phyloP scores from a whole-genome alignment of 2,888 invertebrate genomes.

The Tetragonisca angustula region DNA sequence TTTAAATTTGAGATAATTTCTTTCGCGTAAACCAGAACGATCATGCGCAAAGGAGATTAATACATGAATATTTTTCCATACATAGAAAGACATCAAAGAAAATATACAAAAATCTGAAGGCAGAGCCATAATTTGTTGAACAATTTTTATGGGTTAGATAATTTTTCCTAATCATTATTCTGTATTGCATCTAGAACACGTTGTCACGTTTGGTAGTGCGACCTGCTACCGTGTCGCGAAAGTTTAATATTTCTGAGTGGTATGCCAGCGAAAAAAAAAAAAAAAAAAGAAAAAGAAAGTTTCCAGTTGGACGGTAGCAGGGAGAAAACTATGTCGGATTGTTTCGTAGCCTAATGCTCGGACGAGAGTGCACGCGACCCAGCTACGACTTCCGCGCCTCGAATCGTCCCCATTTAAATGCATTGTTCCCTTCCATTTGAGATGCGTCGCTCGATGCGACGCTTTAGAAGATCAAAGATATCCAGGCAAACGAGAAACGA shows the following conservation, averaged over 20 bases:
- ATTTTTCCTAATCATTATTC: not conserved
- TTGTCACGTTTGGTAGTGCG: not conserved
- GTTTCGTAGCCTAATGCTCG: conserved; percentile 50
- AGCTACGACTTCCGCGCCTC: conserved; percentile 49
- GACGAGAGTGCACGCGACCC: conserved; percentile 46
- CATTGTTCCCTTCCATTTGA: conserved; percentile 63
- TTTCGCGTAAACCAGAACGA: too few species aligned
- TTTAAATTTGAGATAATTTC: too few species aligned
- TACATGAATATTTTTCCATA: too few species aligned
- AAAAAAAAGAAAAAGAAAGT: conserved; percentile 15
- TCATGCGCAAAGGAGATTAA: too few species aligned
- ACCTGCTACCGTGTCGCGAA: not conserved
- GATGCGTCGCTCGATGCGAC: conserved; percentile 61
- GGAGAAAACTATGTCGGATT: conserved; percentile 46
- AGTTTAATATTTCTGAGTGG: conserved; percentile 56
- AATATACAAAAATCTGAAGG: too few species aligned
- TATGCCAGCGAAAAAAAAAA: not conserved
- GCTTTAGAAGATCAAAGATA: conserved; percentile 62
- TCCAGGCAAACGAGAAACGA: conserved; percentile 33
- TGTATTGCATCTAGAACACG: not conserved
- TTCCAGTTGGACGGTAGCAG: not conserved
- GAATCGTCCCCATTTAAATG: conserved; percentile 62
- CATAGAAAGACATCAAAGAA: too few species aligned
- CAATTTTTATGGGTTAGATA: not conserved
- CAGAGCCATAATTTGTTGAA: too few species aligned